Evolutionary conservation across 2,113 vertebrate species (phyloP).

Genomic region (Callospermophilus lateralis): DNA sequence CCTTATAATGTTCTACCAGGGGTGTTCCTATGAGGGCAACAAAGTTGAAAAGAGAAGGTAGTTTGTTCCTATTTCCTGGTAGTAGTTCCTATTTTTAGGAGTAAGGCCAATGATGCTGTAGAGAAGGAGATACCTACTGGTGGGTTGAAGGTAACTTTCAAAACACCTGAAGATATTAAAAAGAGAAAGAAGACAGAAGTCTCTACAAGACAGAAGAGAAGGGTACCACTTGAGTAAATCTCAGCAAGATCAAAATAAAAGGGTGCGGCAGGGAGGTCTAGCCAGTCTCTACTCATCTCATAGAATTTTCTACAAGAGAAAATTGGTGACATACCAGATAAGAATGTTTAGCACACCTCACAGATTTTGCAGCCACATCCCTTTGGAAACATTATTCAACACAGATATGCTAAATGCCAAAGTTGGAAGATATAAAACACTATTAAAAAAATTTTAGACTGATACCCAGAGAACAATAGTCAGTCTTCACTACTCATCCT

Average conservation of each 20-base stretch:
- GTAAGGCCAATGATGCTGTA: slow-evolving; percentile 68
- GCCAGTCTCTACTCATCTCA: not conserved
- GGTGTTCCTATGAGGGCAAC: slow-evolving; percentile 32
- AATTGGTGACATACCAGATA: not conserved
- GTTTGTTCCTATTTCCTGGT: slow-evolving; percentile 74
- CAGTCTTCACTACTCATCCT: not conserved
- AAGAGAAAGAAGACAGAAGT: not conserved
- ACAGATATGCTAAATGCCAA: not conserved
- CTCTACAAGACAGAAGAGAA: not conserved
- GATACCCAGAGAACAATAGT: not conserved
- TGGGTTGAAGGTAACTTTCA: slow-evolving; percentile 78
- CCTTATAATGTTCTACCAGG: not conserved
- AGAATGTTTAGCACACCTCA: slow-evolving; percentile 21
- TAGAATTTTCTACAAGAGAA: slow-evolving; percentile 43
- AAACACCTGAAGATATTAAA: not conserved
- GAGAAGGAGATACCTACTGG: slow-evolving; percentile 64
- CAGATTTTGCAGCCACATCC: not conserved
- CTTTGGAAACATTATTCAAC: not conserved
- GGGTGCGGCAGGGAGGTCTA: not conserved
- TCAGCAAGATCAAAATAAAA: not conserved
- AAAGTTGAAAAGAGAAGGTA: slow-evolving; percentile 39
- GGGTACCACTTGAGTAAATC: not conserved
- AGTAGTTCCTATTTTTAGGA: slow-evolving; percentile 78
- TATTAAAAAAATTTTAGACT: not conserved
- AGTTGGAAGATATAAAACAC: not conserved